phyloP scores from a whole-genome alignment of 2,888 invertebrate species.

The Leucophora obtusa region DNA sequence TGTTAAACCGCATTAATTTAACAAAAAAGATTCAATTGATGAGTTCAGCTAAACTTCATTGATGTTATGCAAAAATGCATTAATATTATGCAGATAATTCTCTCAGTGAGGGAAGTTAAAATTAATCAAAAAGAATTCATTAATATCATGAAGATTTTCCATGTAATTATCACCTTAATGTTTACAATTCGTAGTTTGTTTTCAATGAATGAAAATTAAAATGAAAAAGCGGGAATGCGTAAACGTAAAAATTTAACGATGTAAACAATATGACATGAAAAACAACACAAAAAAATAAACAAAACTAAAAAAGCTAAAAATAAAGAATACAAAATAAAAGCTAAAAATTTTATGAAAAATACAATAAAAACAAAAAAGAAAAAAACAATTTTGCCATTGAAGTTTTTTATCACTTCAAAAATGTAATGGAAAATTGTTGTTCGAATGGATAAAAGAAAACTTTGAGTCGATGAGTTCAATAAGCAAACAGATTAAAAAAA shows the following conservation, averaged over 20 bases:
- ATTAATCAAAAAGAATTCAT: no score
- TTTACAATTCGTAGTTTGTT: not conserved
- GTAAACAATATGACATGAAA: not conserved
- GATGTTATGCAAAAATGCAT: no score
- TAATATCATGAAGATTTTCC: not conserved
- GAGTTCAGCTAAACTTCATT: no score
- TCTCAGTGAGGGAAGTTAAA: no score
- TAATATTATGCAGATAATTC: no score
- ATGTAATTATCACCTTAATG: not conserved
- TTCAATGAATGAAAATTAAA: not conserved
- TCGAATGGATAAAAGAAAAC: not conserved
- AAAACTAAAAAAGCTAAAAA: not conserved
- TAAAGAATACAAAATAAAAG: not conserved
- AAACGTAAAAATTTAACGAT: constrained; percentile 3
- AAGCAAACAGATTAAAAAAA: no score
- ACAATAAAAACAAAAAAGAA: not conserved
- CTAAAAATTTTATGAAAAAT: no score
- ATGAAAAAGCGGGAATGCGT: constrained; percentile 4
- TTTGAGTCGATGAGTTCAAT: not conserved
- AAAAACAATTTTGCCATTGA: not conserved
- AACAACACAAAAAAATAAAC: not conserved
- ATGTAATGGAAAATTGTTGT: not conserved
- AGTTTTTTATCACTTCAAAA: not conserved
- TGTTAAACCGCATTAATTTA: no score
- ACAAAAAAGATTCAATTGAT: no score